Conservation (phyloP, 2,888 invertebrate species). For the Tetrapedia diversipes region DNA sequence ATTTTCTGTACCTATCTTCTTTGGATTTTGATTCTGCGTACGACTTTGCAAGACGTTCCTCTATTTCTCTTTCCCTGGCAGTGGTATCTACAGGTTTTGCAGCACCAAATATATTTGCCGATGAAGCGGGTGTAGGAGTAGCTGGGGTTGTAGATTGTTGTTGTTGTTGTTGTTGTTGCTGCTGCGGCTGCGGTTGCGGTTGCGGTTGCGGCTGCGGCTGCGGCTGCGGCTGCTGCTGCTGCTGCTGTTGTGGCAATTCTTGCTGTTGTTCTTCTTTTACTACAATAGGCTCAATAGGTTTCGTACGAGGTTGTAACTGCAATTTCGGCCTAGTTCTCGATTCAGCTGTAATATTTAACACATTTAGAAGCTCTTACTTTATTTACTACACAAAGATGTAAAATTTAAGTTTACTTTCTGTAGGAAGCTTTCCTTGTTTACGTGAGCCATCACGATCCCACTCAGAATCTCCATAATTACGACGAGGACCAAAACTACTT, state of each 20-base stretch:
- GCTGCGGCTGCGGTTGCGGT: too few species aligned
- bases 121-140: slow-evolving; percentile 83
- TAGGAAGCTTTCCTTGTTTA: slow-evolving; percentile 45
- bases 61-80: slow-evolving; percentile 94
- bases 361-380: neutral
- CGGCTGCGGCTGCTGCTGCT: too few species aligned
- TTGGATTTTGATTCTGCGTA: slow-evolving; percentile 75
- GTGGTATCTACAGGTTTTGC: slow-evolving; percentile 98
- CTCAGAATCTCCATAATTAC: slow-evolving; percentile 76
- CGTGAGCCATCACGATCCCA: slow-evolving; percentile 69
- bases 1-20: slow-evolving; percentile 74
- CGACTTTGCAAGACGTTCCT: slow-evolving; percentile 90
- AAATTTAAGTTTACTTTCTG: slow-evolving; percentile 61
- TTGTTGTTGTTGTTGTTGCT: too few species aligned
- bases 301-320: slow-evolving; percentile 91
- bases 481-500: slow-evolving; percentile 81
- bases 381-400: neutral
- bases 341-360: slow-evolving; percentile 78
- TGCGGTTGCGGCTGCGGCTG: too few species aligned
- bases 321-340: slow-evolving; percentile 90
- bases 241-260: too few species aligned
- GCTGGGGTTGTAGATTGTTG: slow-evolving; percentile 78
- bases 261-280: slow-evolving; percentile 54
- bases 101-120: slow-evolving; percentile 94
- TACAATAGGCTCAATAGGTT: slow-evolving; percentile 85